Conservation (phyloP, 2,113 vertebrate genomes). For the Platichthys stellatus region DNA sequence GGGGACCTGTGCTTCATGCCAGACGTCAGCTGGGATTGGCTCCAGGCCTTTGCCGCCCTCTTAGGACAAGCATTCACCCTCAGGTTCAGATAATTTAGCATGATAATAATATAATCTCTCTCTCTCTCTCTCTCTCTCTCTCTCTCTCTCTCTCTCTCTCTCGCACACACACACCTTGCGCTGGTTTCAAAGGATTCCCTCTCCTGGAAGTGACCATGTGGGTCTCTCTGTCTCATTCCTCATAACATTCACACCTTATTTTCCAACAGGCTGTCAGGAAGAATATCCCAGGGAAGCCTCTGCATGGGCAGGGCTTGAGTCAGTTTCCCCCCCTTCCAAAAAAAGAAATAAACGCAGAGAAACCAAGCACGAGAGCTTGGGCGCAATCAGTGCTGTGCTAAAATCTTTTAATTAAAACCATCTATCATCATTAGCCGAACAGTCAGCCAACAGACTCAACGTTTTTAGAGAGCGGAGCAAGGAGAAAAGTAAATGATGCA, state of each 20-base stretch:
- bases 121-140: no score
- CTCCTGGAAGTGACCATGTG: no score
- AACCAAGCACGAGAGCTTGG: constrained; percentile 67
- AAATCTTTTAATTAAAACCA: constrained; percentile 84
- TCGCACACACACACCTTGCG: no score
- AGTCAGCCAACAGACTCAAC: constrained; percentile 74
- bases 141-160: no score
- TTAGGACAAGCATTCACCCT: no score
- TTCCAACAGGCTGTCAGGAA: not conserved
- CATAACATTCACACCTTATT: not conserved
- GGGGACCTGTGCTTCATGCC: not conserved
- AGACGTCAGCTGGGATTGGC: not conserved
- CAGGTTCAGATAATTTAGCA: no score
- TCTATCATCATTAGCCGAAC: constrained; percentile 85
- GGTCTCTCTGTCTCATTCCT: no score
- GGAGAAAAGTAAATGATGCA: constrained; percentile 69
- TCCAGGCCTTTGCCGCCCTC: no score
- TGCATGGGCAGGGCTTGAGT: constrained; percentile 32
- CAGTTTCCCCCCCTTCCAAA: not conserved
- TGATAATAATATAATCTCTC: no score
- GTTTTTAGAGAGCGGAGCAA: constrained; percentile 68
- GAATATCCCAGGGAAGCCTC: constrained; percentile 27
- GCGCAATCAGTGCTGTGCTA: constrained; percentile 79
- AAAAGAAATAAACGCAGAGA: constrained; percentile 4
- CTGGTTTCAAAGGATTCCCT: no score